Percentiles rank a stretch among this genome's conserved stretches.
Conservation (phyloP, 2,113 vertebrate genomes). For the Percina caprodes region DNA sequence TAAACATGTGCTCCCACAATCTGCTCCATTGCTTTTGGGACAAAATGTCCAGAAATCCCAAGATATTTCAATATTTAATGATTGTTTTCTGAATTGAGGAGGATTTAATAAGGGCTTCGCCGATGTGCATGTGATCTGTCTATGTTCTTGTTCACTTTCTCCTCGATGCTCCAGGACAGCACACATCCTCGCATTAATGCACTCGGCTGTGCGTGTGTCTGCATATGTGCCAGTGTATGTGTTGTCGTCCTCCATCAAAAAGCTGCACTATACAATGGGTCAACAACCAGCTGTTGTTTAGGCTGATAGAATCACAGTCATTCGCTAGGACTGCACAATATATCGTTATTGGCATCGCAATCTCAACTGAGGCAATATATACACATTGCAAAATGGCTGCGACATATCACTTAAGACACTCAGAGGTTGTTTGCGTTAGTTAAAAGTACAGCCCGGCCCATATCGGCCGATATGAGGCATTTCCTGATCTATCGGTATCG, state of each 20-base stretch:
- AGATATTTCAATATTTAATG: constrained; percentile 44
- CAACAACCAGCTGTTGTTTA: constrained; percentile 13
- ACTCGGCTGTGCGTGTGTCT: neutral
- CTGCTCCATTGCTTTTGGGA: constrained; percentile 6
- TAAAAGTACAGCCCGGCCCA: too few species aligned
- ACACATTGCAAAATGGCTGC: too few species aligned
- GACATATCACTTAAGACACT: too few species aligned
- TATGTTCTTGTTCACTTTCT: constrained; percentile 64
- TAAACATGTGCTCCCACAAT: constrained; percentile 3
- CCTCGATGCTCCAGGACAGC: constrained; percentile 13
- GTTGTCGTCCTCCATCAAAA: constrained; percentile 20
- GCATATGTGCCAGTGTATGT: constrained; percentile 14
- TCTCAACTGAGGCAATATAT: too few species aligned
- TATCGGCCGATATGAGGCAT: too few species aligned
- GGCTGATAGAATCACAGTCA: constrained; percentile 2
- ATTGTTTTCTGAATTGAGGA: constrained; percentile 7
- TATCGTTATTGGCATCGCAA: too few species aligned
- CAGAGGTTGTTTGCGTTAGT: too few species aligned
- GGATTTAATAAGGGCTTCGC: constrained; percentile 44
- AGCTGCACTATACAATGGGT: constrained; percentile 9
- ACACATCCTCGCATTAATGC: constrained; percentile 42
- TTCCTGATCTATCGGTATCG: too few species aligned
- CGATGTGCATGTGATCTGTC: constrained; percentile 33
- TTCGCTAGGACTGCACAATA: too few species aligned
- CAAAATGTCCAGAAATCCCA: constrained; percentile 21